Evolutionary conservation across 2,888 invertebrate species (phyloP).

Genomic region (Ophraella communa): DNA sequence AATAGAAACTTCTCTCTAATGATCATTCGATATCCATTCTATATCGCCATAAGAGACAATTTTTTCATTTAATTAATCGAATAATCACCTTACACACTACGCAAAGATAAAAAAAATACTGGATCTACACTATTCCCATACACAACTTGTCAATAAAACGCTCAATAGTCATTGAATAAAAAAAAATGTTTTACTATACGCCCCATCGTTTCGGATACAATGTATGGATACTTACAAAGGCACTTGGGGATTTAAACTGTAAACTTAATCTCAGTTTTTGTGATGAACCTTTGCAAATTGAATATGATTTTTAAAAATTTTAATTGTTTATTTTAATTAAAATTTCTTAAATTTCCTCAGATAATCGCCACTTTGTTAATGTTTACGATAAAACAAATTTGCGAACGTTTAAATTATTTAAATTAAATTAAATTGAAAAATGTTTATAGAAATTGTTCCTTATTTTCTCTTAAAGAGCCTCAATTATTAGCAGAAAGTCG

Average conservation of each 20-base stretch:
- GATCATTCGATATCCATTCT: background rate
- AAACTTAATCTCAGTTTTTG: conserved; percentile 9
- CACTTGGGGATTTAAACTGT: conserved; percentile 23
- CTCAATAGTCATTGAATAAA: conserved; percentile 40
- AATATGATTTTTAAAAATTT: too few relatives aligned
- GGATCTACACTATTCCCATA: conserved; percentile 34
- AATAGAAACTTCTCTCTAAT: conserved; percentile 4
- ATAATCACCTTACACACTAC: conserved; percentile 14
- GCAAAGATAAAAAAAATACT: conserved; percentile 28
- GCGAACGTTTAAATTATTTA: too few relatives aligned
- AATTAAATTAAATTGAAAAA: too few relatives aligned
- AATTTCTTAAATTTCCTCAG: too few relatives aligned
- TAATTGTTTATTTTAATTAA: too few relatives aligned
- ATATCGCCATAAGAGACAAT: too few relatives aligned
- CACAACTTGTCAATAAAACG: conserved; percentile 39
- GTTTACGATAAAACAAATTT: too few relatives aligned
- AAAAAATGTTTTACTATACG: conserved; percentile 34
- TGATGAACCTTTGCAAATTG: background rate
- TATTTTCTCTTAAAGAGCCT: too few relatives aligned
- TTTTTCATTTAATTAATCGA: conserved; percentile 1
- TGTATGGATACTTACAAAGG: conserved; percentile 14
- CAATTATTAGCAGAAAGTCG: too few relatives aligned
- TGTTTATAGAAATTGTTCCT: too few relatives aligned
- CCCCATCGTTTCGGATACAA: conserved; percentile 19
- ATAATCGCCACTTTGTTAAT: too few relatives aligned